Conservation (phyloP, 2,888 invertebrate species). For the Mantis religiosa region DNA sequence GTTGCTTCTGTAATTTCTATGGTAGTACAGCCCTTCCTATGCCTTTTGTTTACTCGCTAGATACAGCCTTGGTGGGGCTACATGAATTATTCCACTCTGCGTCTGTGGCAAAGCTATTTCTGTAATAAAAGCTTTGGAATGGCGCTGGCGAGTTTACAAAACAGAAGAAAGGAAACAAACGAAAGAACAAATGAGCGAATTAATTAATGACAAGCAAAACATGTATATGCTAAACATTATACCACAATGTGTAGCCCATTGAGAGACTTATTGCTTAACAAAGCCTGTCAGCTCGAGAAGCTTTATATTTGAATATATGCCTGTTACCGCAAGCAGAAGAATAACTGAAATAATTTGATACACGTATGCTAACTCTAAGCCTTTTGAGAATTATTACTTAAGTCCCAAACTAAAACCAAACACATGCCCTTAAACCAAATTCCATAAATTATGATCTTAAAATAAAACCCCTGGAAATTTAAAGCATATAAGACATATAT, state of each 20-base stretch:
- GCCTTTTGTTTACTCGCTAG: background rate
- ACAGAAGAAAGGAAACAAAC: background rate
- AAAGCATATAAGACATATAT: too few species aligned
- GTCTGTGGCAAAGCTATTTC: background rate
- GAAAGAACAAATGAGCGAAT: background rate
- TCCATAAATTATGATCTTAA: too few species aligned
- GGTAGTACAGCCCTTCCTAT: background rate
- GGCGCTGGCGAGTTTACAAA: background rate
- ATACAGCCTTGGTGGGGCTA: background rate
- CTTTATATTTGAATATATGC: background rate
- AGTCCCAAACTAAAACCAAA: background rate
- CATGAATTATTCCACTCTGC: background rate
- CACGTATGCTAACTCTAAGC: background rate
- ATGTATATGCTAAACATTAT: background rate
- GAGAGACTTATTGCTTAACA: background rate
- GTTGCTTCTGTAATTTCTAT: background rate
- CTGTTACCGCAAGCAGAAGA: background rate
- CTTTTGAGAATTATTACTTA: background rate
- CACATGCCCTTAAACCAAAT: too few species aligned
- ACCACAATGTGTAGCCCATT: background rate
- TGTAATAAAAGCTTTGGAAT: background rate
- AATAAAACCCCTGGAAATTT: too few species aligned
- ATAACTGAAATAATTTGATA: background rate
- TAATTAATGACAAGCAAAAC: background rate
- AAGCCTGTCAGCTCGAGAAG: background rate